Percentiles rank a stretch among this genome's conserved stretches.
phyloP scores from a whole-genome alignment of 2,888 invertebrate species.

The Tinea semifulvella region DNA sequence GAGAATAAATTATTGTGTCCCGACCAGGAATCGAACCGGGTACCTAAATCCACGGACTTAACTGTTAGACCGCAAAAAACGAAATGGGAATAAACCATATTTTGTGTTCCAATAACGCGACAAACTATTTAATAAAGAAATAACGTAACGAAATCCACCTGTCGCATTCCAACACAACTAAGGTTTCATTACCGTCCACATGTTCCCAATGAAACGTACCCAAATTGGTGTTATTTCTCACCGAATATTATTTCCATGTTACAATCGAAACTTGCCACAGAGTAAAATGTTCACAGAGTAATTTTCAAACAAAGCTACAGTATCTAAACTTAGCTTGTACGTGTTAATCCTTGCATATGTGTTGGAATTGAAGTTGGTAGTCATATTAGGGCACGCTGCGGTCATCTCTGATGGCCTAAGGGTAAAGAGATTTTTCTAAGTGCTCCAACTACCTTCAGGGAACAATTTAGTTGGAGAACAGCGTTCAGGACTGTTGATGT shows the following conservation, averaged over 20 bases:
- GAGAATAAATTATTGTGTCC: too few relatives aligned
- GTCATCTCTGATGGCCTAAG: slow-evolving; percentile 15
- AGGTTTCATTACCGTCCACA: slow-evolving; percentile 15
- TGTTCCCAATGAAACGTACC: slow-evolving; percentile 9
- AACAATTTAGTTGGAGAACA: slow-evolving; percentile 51
- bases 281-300: not conserved
- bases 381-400: not conserved
- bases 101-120: not conserved
- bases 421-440: slow-evolving; percentile 34
- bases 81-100: too few relatives aligned
- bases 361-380: slow-evolving; percentile 2
- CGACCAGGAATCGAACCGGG: too few relatives aligned
- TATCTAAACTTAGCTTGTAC: not conserved
- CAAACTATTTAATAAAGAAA: not conserved
- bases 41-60: too few relatives aligned
- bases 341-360: not conserved
- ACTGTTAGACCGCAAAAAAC: too few relatives aligned
- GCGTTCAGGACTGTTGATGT: slow-evolving; percentile 29
- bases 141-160: slow-evolving; percentile 21
- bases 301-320: not conserved
- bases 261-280: slow-evolving; percentile 2
- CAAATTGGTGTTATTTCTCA: slow-evolving; percentile 7
- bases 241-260: slow-evolving; percentile 6
- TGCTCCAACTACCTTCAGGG: slow-evolving; percentile 36
- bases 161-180: slow-evolving; percentile 19